These are phyloP conservation scores for Apamea sordens DNA, from an alignment of 2,888 invertebrate genomes.

Conservation along the genomic window DNA sequence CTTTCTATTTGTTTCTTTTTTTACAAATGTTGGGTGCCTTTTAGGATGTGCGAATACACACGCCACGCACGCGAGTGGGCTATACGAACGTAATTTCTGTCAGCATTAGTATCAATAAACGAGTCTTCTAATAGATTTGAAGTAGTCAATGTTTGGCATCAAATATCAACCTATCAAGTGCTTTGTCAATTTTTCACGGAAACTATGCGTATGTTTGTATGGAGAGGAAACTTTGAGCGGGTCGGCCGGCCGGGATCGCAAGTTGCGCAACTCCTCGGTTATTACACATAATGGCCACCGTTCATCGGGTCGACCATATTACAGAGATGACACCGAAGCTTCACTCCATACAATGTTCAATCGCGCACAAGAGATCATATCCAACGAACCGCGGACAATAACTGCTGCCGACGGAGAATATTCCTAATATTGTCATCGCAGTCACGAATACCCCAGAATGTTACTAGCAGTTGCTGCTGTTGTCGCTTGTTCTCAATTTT, in stretches of 20 bases:
- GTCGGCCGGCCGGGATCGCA: constrained; percentile 39
- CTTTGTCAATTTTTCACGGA: not conserved
- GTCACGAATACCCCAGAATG: not conserved
- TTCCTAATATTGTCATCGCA: not conserved
- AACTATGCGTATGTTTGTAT: not conserved
- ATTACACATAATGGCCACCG: constrained; percentile 55
- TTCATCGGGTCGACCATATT: constrained; percentile 20
- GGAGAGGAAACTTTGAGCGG: constrained; percentile 12
- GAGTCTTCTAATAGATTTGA: not conserved
- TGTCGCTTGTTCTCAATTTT: not conserved
- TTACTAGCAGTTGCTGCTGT: not conserved
- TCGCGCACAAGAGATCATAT: not conserved
- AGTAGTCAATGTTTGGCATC: not conserved
- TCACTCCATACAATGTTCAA: not conserved
- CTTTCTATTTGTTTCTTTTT: not conserved
- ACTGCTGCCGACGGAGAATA: too few relatives aligned
- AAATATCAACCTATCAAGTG: not conserved
- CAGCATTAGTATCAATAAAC: not conserved
- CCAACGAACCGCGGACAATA: not conserved
- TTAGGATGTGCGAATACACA: too few relatives aligned
- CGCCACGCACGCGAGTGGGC: too few relatives aligned
- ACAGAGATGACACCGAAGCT: not conserved
- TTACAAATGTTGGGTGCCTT: not conserved
- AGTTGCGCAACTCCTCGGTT: constrained; percentile 59
- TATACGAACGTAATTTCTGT: not conserved